These are phyloP conservation scores for Heliconius ethilla DNA, from an alignment of 2,888 invertebrate species.

Conservation along the genomic window DNA sequence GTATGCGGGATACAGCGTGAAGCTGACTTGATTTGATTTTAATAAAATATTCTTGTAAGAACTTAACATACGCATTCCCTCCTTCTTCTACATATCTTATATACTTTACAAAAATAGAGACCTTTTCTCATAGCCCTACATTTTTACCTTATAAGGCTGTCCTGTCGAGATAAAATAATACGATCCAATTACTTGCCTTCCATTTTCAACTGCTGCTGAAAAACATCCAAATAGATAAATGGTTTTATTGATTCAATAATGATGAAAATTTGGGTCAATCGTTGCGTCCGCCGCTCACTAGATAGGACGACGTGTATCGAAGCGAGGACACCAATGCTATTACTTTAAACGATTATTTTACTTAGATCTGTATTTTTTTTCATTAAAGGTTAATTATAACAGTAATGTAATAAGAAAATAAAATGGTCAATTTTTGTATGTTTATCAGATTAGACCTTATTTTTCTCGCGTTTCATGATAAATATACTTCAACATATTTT, in stretches of 20 bases:
- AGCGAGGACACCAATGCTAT: constrained; percentile 34
- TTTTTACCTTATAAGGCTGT: constrained; percentile 4
- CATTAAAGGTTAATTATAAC: constrained; percentile 7
- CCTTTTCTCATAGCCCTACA: not conserved
- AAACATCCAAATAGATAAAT: constrained; percentile 50
- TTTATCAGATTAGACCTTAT: too few relatives aligned
- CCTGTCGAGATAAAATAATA: constrained; percentile 14
- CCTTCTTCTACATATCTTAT: not conserved
- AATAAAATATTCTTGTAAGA: not conserved
- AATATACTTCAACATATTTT: too few relatives aligned
- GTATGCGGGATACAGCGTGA: too few relatives aligned
- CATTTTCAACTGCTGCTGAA: constrained; percentile 51
- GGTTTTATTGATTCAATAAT: constrained; percentile 55
- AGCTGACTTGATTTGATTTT: too few relatives aligned
- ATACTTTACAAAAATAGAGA: not conserved
- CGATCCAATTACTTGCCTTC: constrained; percentile 32
- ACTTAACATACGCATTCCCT: not conserved
- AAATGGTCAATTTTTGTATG: not conserved
- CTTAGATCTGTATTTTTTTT: constrained; percentile 28
- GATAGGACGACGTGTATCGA: constrained; percentile 39
- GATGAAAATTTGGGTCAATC: constrained; percentile 48
- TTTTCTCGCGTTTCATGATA: too few relatives aligned
- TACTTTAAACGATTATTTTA: constrained; percentile 41
- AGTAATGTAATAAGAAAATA: not conserved
- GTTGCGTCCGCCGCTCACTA: constrained; percentile 32